phyloP scores from a whole-genome alignment of 2,888 invertebrate species.

The Cheilosia scutellata region DNA sequence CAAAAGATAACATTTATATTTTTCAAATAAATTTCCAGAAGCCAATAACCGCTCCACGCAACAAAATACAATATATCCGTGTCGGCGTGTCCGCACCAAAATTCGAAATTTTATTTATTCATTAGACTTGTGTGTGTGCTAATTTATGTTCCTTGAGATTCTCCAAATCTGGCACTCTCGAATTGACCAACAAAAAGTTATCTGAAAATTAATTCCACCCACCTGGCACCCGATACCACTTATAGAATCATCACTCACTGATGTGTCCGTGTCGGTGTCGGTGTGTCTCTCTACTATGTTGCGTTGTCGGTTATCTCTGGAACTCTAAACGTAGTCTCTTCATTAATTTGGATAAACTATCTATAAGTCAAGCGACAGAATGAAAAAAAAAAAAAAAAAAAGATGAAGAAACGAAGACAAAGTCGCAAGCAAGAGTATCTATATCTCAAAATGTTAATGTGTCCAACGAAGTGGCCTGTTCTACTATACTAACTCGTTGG shows the following conservation, averaged over 20 bases:
- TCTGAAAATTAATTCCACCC: conserved; percentile 54
- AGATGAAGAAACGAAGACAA: background rate
- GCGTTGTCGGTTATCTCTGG: background rate
- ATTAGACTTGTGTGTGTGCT: conserved; percentile 9
- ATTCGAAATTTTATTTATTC: background rate
- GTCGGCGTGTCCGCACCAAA: background rate
- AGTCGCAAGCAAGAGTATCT: background rate
- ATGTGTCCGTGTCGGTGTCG: background rate
- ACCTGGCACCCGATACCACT: conserved; percentile 43
- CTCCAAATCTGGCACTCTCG: conserved; percentile 13
- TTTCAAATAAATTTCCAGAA: conserved; percentile 52
- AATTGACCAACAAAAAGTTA: background rate
- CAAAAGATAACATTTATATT: conserved; percentile 27
- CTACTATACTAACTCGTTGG: conserved; percentile 10
- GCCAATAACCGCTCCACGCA: conserved; percentile 37
- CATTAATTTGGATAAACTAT: conserved; percentile 16
- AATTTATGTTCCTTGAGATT: background rate
- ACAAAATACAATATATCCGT: conserved; percentile 2
- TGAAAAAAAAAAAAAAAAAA: background rate
- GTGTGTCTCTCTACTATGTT: conserved; percentile 7
- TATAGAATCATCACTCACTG: conserved; percentile 45
- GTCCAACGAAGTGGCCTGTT: conserved; percentile 14
- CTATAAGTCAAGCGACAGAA: background rate
- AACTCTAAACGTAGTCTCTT: conserved; percentile 14
- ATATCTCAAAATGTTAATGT: conserved; percentile 41